Conservation (phyloP, 2,888 invertebrate species). For the Bellardia pandia region DNA sequence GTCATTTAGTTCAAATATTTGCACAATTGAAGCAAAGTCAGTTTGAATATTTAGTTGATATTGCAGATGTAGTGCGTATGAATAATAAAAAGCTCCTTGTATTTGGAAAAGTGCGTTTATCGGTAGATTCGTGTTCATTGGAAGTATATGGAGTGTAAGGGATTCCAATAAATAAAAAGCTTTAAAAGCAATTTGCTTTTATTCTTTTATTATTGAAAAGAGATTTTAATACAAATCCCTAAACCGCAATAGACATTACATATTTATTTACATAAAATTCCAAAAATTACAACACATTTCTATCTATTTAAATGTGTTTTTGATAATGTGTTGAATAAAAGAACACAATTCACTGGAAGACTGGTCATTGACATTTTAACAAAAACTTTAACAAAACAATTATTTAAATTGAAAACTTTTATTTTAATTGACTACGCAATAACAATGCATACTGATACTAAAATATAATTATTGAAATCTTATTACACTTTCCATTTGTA, state of each 20-base stretch:
- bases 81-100: slow-evolving; percentile 10
- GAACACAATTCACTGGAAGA: neutral
- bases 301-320: neutral
- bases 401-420: no score
- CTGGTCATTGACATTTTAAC: neutral
- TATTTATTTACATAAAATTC: slow-evolving; percentile 1
- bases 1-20: slow-evolving; percentile 27
- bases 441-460: no score
- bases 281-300: neutral
- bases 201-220: slow-evolving; percentile 15
- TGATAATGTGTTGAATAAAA: neutral
- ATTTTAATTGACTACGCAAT: no score
- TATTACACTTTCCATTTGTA: no score
- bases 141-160: slow-evolving; percentile 15
- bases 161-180: slow-evolving; percentile 16
- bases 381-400: neutral
- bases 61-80: neutral
- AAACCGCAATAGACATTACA: neutral
- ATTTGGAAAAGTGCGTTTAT: neutral
- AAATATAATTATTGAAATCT: no score
- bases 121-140: neutral
- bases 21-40: slow-evolving; percentile 5
- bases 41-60: neutral
- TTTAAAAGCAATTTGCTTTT: slow-evolving; percentile 40
- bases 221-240: slow-evolving; percentile 23